A percentile compares a stretch with the other conserved stretches of the same genome.
These are phyloP conservation scores for Ariolimax columbianus DNA, from an alignment of 2,888 invertebrate species.

Conservation along the genomic window DNA sequence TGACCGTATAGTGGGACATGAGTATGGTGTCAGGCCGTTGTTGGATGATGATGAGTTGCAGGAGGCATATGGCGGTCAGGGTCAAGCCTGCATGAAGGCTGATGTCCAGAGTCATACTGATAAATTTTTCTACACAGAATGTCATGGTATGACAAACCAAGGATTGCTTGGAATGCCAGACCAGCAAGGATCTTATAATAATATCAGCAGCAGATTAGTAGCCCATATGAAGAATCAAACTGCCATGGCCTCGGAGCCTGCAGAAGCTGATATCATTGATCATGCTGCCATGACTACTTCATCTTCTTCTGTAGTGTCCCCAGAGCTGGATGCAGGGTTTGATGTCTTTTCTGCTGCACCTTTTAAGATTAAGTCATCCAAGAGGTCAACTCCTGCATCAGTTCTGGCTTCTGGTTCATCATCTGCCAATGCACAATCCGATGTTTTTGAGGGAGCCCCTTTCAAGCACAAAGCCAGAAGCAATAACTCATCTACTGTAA, in stretches of 20 bases:
- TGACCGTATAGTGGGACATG: conserved; percentile 84
- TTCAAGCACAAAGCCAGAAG: conserved; percentile 62
- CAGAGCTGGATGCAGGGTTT: conserved; percentile 52
- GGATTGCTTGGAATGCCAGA: conserved; percentile 29
- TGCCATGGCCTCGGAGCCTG: conserved; percentile 42
- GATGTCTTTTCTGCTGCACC: conserved; percentile 78
- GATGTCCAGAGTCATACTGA: background rate
- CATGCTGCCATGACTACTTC: conserved; percentile 53
- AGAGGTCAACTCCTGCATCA: conserved; percentile 58
- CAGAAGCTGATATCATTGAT: conserved; percentile 47
- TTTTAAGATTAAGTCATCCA: conserved; percentile 67
- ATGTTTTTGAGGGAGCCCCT: conserved; percentile 77
- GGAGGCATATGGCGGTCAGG: conserved; percentile 64
- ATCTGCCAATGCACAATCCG: conserved; percentile 59
- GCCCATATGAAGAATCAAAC: conserved; percentile 6
- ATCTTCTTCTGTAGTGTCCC: conserved; percentile 55
- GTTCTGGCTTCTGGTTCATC: conserved; percentile 54
- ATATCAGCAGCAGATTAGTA: background rate
- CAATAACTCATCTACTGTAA: conserved; percentile 48
- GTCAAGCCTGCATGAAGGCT: conserved; percentile 46
- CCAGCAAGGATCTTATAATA: background rate
- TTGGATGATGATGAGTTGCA: conserved; percentile 87
- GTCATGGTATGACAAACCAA: conserved; percentile 16
- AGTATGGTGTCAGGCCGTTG: conserved; percentile 87
- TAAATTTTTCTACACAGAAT: conserved; percentile 13